These are phyloP conservation scores for Guaruba guarouba DNA, from an alignment of 2,113 vertebrate species.

Conservation along the genomic window DNA sequence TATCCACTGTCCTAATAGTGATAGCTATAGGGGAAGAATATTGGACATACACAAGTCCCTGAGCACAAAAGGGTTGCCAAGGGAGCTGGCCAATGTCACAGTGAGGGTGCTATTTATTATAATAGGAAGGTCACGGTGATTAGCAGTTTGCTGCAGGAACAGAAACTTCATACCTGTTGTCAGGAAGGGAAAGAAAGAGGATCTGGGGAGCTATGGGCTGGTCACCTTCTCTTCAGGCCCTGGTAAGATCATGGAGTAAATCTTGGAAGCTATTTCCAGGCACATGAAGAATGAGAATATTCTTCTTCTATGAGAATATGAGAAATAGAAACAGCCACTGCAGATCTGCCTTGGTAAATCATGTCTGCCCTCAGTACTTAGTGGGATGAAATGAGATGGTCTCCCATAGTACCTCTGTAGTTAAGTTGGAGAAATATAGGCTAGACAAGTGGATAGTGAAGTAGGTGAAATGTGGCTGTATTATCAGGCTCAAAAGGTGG, in stretches of 20 bases:
- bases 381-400: neutral
- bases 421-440: neutral
- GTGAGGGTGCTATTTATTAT: neutral
- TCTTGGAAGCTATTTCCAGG: neutral
- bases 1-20: neutral
- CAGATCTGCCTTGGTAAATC: neutral
- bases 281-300: neutral
- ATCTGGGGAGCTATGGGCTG: neutral
- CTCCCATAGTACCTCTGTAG: neutral
- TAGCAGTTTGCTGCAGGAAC: neutral
- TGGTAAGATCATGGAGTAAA: neutral
- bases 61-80: neutral
- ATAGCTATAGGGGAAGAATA: neutral
- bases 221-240: neutral
- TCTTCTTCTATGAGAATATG: neutral
- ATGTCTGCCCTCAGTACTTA: rapidly evolving
- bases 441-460: neutral
- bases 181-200: neutral
- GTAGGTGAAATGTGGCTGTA: neutral
- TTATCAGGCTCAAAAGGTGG: neutral
- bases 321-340: neutral
- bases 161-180: neutral
- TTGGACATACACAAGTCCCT: neutral
- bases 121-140: neutral
- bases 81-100: neutral